Evolutionary conservation across 2,888 invertebrate genomes (phyloP), one percentile per base, ranked within the genome.

Genomic region (Cosmia trapezina): DNA sequence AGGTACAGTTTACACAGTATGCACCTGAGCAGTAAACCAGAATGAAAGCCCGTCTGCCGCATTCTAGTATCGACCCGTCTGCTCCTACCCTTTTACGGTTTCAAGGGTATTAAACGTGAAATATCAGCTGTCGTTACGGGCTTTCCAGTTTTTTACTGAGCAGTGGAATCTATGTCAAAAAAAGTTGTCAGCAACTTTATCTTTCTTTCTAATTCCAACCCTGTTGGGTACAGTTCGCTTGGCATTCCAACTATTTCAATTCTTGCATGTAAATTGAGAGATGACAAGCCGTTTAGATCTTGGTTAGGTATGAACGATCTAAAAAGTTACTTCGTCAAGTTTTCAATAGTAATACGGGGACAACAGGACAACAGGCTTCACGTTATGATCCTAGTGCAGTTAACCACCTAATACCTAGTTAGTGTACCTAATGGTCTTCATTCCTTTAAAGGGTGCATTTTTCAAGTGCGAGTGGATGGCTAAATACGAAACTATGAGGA

Each of bases 11-110:
- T 57, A 70, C 69, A 73, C 62, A 67, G 61, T 69, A 74, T 84
- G 86, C 81, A 85, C 78, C 75, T 74, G 76, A 66, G 74, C 81
- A 76, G 59, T 74, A 84, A 84, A 86, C 85, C 80, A 83, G 84
- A 85, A 88, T 85, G 88, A 87, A 89, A 88, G 82, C 86, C 83
- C 64, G 83, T 76, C 85, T 86, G 81, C 84, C 85, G 86, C 87
- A 86, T 87, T 78, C 83, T 80, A 67, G 76, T 87, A 89, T 89
- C 88, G 89, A 89, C 85, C 89, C 85, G 81, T 75, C 76, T 81
- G 84, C 70, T 67, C 67, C 73, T 80, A 72, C 74, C 75, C 73
- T 85, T 86, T 81, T 85, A 83, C 80, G 80, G 75, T 78, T 81
- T 76, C 78, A 72, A 83, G 73, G 68, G 68, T 78, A 69, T 49